These are phyloP conservation scores for Pseudomyrmex pallidus DNA, from an alignment of 1,140 invertebrate species.

Conservation along the genomic window DNA sequence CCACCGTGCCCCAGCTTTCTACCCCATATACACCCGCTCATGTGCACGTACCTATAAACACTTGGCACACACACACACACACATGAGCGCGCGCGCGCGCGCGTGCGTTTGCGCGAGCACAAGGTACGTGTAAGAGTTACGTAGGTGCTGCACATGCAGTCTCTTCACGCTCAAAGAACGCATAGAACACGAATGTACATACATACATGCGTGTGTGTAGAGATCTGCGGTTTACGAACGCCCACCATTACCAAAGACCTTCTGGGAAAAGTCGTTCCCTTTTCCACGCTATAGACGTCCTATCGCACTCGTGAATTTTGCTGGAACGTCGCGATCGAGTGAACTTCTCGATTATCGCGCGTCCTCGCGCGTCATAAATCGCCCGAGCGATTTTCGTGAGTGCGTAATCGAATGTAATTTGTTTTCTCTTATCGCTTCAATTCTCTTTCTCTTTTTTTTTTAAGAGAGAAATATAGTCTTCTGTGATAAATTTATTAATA, in stretches of 20 bases:
- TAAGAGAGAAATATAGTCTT: no score
- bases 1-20: conserved; percentile 71
- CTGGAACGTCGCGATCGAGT: conserved; percentile 21
- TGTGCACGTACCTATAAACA: conserved; percentile 49
- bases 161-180: neutral
- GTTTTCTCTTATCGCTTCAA: neutral
- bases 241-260: conserved; percentile 36
- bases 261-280: conserved; percentile 45
- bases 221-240: conserved; percentile 17
- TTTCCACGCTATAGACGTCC: conserved; percentile 16
- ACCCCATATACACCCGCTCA: conserved; percentile 42
- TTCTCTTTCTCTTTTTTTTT: neutral
- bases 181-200: neutral
- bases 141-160: neutral
- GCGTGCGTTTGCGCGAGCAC: neutral
- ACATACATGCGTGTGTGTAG: neutral
- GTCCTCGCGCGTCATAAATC: conserved; percentile 43
- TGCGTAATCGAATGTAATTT: conserved; percentile 4
- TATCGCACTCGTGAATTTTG: conserved; percentile 33
- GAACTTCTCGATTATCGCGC: conserved; percentile 53
- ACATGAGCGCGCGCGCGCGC: neutral
- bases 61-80: conserved; percentile 17
- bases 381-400: conserved; percentile 6
- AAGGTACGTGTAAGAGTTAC: conserved; percentile 51
- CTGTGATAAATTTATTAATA: no score